Evolutionary conservation across 2,797 vertebrate species (phyloP).

Genomic region (Anolis apletophallus): DNA sequence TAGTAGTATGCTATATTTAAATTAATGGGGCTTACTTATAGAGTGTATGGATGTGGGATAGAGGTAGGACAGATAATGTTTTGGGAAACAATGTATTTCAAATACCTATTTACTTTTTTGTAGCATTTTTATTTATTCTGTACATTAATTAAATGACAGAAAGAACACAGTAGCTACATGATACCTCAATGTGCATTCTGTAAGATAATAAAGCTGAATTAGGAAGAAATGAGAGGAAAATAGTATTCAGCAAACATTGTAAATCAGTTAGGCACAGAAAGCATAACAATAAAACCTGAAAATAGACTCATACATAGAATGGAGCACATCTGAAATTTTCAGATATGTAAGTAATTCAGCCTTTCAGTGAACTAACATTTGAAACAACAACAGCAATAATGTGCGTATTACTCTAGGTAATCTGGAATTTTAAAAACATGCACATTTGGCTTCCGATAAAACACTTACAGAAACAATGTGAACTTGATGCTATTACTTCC

Average conservation of each 20-base stretch:
- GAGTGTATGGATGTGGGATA: neutral
- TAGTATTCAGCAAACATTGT: constrained; percentile 32
- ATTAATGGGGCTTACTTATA: neutral
- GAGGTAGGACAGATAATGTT: neutral
- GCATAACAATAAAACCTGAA: constrained; percentile 35
- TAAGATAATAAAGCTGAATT: constrained; percentile 54
- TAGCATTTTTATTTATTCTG: constrained; percentile 46
- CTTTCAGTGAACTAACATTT: neutral
- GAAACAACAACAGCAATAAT: neutral
- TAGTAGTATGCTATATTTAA: neutral
- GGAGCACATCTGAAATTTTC: constrained; percentile 13
- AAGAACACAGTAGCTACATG: constrained; percentile 3
- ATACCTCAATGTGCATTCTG: constrained; percentile 31
- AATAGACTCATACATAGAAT: constrained; percentile 31
- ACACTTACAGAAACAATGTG: neutral
- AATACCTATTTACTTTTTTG: constrained; percentile 22
- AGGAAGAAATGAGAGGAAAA: constrained; percentile 43
- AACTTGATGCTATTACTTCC: neutral
- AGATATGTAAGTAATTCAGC: constrained; percentile 10
- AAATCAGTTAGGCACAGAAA: constrained; percentile 2
- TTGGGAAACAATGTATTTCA: neutral
- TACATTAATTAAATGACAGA: constrained; percentile 24
- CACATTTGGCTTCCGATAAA: neutral
- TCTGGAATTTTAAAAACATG: constrained; percentile 22
- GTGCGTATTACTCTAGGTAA: constrained; percentile 7